Evolutionary conservation across 23 tunicate genomes (phyloP).

Genomic region (Ciona savignyi): DNA sequence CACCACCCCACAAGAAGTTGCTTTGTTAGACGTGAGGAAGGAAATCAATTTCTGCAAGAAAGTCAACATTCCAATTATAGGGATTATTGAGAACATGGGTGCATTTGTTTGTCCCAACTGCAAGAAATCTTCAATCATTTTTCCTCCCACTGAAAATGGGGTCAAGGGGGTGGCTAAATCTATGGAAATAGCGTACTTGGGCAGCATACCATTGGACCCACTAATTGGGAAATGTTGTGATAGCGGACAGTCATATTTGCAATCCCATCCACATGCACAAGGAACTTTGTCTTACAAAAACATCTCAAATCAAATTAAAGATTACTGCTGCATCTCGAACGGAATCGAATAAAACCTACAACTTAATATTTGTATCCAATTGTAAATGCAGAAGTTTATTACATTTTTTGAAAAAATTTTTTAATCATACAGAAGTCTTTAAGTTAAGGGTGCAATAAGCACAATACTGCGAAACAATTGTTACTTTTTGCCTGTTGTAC

Average conservation of each 20-base stretch:
- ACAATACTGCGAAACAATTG: too few species aligned
- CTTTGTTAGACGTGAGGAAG: constrained; percentile 76
- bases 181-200: constrained; percentile 58
- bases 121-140: constrained; percentile 50
- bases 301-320: too few species aligned
- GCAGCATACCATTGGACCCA: constrained; percentile 75
- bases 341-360: too few species aligned
- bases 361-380: too few species aligned
- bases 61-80: constrained; percentile 73
- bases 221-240: constrained; percentile 72
- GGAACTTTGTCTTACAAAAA: neutral
- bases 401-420: too few species aligned
- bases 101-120: constrained; percentile 77
- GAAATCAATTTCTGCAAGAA: constrained; percentile 86
- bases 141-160: constrained; percentile 69
- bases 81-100: constrained; percentile 95
- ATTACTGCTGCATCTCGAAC: too few species aligned
- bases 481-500: too few species aligned
- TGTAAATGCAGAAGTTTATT: too few species aligned
- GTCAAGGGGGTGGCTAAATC: constrained; percentile 40
- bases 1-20: constrained; percentile 95
- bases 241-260: constrained; percentile 74
- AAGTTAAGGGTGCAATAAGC: too few species aligned
- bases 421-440: too few species aligned
- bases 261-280: constrained; percentile 1